Evolutionary conservation across 2,797 vertebrate genomes (phyloP), one percentile per base, ranked within the genome.

Genomic region (Protosalanx chinensis): DNA sequence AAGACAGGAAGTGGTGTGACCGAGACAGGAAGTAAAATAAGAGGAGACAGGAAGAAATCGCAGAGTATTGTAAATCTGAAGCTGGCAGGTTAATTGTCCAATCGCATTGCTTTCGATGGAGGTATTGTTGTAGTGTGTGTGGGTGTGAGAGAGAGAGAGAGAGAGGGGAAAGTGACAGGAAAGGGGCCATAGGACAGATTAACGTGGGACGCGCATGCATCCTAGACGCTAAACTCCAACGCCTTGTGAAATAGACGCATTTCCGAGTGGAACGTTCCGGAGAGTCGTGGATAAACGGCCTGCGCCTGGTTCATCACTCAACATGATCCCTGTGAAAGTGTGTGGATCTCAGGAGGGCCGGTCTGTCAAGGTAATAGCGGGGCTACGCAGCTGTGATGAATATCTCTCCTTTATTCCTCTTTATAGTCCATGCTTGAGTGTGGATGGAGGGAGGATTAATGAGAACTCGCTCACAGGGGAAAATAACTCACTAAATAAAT

Each of bases 81-180:
- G 33, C 58, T 88, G 86, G 82, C 86, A 89, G 85, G 77, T 90
- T 90, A 83, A 88, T 86, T 72, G 83, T 77, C 68, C 76, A 79
- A 84, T 85, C 66, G 13, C 59, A 35, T 1, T 15, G 20, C 72
- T 83, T 85, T 81, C 79, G 79, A 80, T 72, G 67, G 67, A 69
- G 72, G 81, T 78, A 88, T 90, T 89, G 86, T 56, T 91, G 61
- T 37, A 32, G 30, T 67, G 68, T 64, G 76, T 66, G 84, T 79
- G 79, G 68, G 62, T 51, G 49, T 51, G 49, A 15, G 49, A 15
- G 49, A 18, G 51, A 18, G 51, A 18, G 51, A 18, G 51, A 18
- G 51, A 5, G 46, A 12, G 46, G 2, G 46, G 6, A 35, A 46
- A 60, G 7, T 20, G n/a, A 60, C 35, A 64, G 64, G 57, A 61